These are phyloP conservation scores for Recurvirostra avosetta DNA, from an alignment of 2,113 vertebrate genomes.

Conservation along the genomic window DNA sequence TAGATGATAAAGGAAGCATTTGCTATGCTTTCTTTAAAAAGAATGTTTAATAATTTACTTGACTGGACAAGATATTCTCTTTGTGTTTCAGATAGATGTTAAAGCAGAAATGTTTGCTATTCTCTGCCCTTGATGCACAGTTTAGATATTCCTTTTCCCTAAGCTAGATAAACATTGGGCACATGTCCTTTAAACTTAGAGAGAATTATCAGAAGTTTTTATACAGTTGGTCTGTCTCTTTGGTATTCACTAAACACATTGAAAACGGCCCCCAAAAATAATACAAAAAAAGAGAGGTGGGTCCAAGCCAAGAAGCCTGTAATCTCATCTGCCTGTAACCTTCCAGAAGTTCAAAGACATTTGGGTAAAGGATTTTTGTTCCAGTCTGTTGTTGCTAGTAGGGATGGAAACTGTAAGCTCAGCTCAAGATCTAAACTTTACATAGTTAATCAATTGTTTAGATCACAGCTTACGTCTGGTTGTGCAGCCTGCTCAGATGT, in stretches of 20 bases:
- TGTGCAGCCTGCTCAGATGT: background rate
- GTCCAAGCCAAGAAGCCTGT: background rate
- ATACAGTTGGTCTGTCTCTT: background rate
- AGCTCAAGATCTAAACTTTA: background rate
- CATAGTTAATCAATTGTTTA: background rate
- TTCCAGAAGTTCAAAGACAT: background rate
- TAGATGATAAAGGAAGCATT: background rate
- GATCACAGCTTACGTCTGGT: background rate
- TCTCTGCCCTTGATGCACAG: background rate
- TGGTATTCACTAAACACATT: background rate
- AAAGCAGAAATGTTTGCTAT: background rate
- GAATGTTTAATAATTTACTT: background rate
- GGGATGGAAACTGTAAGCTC: background rate
- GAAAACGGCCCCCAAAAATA: background rate
- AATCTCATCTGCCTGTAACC: background rate
- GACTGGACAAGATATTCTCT: background rate
- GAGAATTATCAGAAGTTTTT: background rate
- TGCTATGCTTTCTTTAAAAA: background rate
- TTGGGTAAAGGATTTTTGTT: background rate
- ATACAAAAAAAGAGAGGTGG: background rate
- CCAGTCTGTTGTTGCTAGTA: background rate
- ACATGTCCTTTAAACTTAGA: background rate
- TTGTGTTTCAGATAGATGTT: background rate
- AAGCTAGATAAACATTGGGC: background rate
- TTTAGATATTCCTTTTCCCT: background rate